Conservation (phyloP, 2,888 invertebrate genomes). For the Xiphydria camelus region DNA sequence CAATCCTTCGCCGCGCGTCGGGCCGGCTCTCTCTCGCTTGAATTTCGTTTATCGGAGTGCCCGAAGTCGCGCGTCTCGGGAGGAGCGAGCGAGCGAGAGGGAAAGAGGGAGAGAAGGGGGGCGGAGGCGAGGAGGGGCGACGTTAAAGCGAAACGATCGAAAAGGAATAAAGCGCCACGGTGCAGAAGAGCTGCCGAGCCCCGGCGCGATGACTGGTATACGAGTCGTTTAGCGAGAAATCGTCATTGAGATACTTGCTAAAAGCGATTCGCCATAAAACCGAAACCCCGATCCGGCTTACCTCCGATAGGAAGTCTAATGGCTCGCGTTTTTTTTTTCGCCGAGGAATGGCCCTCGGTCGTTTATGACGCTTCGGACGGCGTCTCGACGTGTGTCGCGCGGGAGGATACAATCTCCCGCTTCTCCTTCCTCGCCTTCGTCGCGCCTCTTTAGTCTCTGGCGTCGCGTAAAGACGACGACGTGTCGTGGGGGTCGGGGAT, state of each 20-base stretch:
- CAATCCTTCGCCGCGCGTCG: too few relatives aligned
- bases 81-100: slow-evolving; percentile 22
- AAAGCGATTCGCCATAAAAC: slow-evolving; percentile 54
- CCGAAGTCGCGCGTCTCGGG: too few relatives aligned
- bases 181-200: background rate
- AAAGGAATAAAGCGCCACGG: slow-evolving; percentile 11
- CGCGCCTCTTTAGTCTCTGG: background rate
- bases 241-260: slow-evolving; percentile 53
- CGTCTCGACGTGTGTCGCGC: slow-evolving; percentile 1
- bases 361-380: slow-evolving; percentile 11
- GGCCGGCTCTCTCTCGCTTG: too few relatives aligned
- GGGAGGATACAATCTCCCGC: background rate
- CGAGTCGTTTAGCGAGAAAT: slow-evolving; percentile 34
- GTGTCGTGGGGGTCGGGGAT: too few relatives aligned
- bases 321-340: slow-evolving; percentile 27
- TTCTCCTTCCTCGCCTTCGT: background rate
- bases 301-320: slow-evolving; percentile 44
- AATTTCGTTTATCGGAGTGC: too few relatives aligned
- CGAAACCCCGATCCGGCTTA: slow-evolving; percentile 29
- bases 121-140: slow-evolving; percentile 3
- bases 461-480: too few relatives aligned
- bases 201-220: background rate
- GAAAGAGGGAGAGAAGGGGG: slow-evolving; percentile 26
- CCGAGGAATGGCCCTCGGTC: slow-evolving; percentile 9
- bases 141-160: slow-evolving; percentile 29